Evolutionary conservation across 1,140 invertebrate species (phyloP).

Genomic region (Nilaparvata lugens): DNA sequence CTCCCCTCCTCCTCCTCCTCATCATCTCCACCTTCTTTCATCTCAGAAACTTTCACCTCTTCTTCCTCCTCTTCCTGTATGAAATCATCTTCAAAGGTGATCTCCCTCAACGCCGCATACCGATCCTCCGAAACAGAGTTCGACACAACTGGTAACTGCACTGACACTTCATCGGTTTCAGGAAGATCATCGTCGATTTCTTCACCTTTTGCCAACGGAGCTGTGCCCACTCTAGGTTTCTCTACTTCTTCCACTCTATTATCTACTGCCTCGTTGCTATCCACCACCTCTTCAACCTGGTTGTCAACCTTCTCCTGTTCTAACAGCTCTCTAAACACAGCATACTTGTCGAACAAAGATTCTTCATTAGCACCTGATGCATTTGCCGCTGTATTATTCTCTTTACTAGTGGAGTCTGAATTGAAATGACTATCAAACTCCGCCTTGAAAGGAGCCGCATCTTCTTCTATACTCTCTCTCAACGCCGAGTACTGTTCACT

Average conservation of each 20-base stretch:
- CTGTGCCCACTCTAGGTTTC: background rate
- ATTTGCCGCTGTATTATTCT: constrained; percentile 36
- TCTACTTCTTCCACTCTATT: constrained; percentile 16
- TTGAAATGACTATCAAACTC: constrained; percentile 52
- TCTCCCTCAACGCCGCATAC: constrained; percentile 60
- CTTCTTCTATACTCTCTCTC: constrained; percentile 27
- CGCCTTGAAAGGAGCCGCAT: constrained; percentile 40
- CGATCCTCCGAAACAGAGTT: constrained; percentile 39
- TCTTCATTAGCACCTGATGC: constrained; percentile 18
- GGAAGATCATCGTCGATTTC: constrained; percentile 26
- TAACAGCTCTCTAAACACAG: constrained; percentile 72
- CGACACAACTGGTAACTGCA: constrained; percentile 32
- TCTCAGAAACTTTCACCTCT: constrained; percentile 23
- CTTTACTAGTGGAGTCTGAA: too few species aligned
- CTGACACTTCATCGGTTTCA: constrained; percentile 29
- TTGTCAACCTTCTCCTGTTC: constrained; percentile 47
- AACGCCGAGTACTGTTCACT: constrained; percentile 25
- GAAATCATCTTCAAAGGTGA: constrained; percentile 47
- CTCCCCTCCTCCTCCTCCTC: constrained; percentile 28
- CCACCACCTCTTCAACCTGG: constrained; percentile 31
- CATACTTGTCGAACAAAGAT: constrained; percentile 61
- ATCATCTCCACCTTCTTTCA: constrained; percentile 5
- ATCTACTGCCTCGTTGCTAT: constrained; percentile 31
- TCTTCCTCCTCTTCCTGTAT: constrained; percentile 25
- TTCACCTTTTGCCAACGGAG: background rate